Base-by-base conservation (phyloP, 2,888 invertebrate species). In the Phengaris alcon region DNA sequence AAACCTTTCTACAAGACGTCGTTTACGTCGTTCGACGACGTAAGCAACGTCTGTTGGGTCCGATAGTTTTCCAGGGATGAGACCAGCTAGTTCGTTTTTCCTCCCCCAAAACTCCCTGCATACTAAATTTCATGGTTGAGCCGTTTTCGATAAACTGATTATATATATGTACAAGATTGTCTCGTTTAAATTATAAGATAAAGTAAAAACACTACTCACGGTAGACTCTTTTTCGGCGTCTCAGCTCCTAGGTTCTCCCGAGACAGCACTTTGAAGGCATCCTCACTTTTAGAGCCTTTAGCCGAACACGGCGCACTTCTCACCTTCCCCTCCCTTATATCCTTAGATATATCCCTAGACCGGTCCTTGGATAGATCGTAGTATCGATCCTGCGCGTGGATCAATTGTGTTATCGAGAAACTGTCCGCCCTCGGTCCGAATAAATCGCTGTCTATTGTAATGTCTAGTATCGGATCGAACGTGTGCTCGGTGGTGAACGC, bases 321-420 rank as follows among this genome's bases (percentile, higher is more conserved):
- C 83, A 84, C 84, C 82, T 81, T 80, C 74, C 79, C 81, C n/a
- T 77, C 81, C 76, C 35, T 79, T 48, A 13, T 5, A 64, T 64
- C 59, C 15, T 59, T 64, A 0, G 59, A 64, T 72, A 35, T 0
- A 35, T 35, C 35, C 35, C 64, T 64, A 5, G 10, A 12, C 72
- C 64, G 74, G 70, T 77, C 79, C 51, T 88, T 85, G 10, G 93
- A 93, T 9, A 93, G 76, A 85, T 93, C 90, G 78, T 86, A 93
- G 76, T 91, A 93, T 76, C 93, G 79, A 85, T 93, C 93, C 82
- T 93, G 93, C 2, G 93, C 93, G 77, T 93, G 93, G 0, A 92
- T 93, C 80, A 93, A 75, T 73, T 93, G 92, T 0, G 91, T 93
- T 9, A 93, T 91, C 0, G 90, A 91, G 76, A 93, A 93, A 0